phyloP scores from a whole-genome alignment of 2,797 vertebrate genomes.

The Sparus aurata region DNA sequence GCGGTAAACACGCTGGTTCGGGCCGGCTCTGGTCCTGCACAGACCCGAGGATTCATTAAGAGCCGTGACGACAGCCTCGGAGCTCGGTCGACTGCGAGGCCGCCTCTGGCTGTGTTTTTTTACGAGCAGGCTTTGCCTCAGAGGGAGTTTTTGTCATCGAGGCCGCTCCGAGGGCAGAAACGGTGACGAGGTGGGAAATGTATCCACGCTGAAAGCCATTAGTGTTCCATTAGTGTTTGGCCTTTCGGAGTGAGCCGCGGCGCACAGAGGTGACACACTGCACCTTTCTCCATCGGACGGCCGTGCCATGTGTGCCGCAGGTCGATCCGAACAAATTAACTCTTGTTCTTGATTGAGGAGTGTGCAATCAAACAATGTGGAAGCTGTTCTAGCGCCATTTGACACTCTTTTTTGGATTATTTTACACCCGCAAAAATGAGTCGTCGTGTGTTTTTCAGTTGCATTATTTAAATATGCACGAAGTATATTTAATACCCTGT shows the following conservation, averaged over 20 bases:
- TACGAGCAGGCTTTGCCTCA: slow-evolving; percentile 57
- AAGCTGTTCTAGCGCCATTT: neutral
- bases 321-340: slow-evolving; percentile 31
- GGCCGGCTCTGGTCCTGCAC: slow-evolving; percentile 40
- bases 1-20: slow-evolving; percentile 40
- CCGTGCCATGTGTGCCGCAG: slow-evolving; percentile 1
- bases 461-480: neutral
- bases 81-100: neutral
- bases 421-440: too few species aligned
- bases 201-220: slow-evolving; percentile 61
- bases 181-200: slow-evolving; percentile 62
- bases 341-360: slow-evolving; percentile 23
- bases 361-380: slow-evolving; percentile 10
- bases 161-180: slow-evolving; percentile 34
- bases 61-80: slow-evolving; percentile 45
- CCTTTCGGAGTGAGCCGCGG: slow-evolving; percentile 20
- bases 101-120: slow-evolving; percentile 38
- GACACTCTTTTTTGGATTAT: neutral
- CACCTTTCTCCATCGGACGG: slow-evolving; percentile 21
- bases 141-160: slow-evolving; percentile 37
- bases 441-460: neutral
- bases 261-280: slow-evolving; percentile 37
- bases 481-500: too few species aligned
- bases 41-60: slow-evolving; percentile 69
- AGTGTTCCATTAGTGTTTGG: slow-evolving; percentile 67